Base-by-base conservation (phyloP, 2,888 invertebrate species). In the Cephonodes hylas region DNA sequence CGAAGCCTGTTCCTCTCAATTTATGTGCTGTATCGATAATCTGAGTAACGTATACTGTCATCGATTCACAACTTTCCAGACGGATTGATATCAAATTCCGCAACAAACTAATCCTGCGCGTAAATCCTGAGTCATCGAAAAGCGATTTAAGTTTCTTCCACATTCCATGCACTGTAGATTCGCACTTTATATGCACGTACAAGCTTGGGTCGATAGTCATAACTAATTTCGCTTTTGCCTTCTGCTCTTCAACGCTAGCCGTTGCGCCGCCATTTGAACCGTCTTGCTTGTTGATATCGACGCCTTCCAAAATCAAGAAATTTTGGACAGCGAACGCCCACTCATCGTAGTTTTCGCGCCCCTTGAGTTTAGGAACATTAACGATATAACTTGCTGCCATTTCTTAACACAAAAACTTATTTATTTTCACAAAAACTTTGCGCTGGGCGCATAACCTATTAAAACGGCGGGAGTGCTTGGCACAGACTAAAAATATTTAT, bases 1-100 rank as follows among this genome's bases (percentile, higher is more conserved):
- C 18, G 58, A 64, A 62, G 3, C 64, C 64, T 2, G 64, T 64
- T 4, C 60, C 58, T 10, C 23, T 42, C 20, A 62, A 18, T 25
- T 45, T 38, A 10, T 64, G 61, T 4, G 31, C 42, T 6, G 60
- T 60, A 58, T 64, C 62, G 0, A 64, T 42, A 1, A 64, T 15
- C 15, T 58, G 59, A 4, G 61, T 59, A 3, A 61, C 61, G 10
- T 63, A 61, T 1, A 6, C 6, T 0, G 48, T 53, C 60, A 63
- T 63, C 7, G 61, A 34, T 3, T 58, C 53, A 15, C 63, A 59
- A 10, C 56, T 56, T 59, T 61, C 61, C 3, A 23, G 56, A 3
- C 61, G 42, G 0, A 61, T 56, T 3, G 61, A 61, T 0, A 61
- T 63, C 1, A 63, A 13, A 3, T 20, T 34, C 6, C 61, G 27